Percentiles rank a stretch among this genome's conserved stretches.
Evolutionary conservation across 2,888 invertebrate species (phyloP).

Genomic region (Coelopa pilipes): DNA sequence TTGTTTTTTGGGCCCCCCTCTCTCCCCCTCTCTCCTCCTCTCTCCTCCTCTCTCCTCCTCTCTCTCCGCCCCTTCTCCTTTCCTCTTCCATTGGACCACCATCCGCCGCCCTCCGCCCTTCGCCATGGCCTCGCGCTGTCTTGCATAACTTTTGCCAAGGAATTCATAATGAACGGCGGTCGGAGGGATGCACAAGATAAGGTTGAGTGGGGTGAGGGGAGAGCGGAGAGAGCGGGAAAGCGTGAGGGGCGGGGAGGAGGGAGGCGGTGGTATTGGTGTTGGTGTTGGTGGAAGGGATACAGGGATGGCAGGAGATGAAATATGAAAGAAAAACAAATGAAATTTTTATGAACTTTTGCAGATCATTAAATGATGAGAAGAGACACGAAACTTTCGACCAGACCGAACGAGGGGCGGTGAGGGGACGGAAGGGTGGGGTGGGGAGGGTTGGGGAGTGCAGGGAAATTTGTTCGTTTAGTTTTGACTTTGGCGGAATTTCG

Average conservation of each 20-base stretch:
- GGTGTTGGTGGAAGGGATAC: background rate
- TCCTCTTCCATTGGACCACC: no score
- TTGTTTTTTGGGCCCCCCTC: background rate
- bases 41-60: background rate
- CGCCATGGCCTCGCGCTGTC: background rate
- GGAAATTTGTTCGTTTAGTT: constrained; percentile 25
- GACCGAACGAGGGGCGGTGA: background rate
- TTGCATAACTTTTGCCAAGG: constrained; percentile 28
- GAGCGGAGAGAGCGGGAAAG: background rate
- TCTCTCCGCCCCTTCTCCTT: background rate
- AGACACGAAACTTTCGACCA: background rate
- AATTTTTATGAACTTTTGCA: constrained; percentile 29
- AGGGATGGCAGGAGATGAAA: constrained; percentile 1
- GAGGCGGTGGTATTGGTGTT: no score
- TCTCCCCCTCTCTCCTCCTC: background rate
- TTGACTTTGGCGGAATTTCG: constrained; percentile 24
- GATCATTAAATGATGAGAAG: constrained; percentile 29
- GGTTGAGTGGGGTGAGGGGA: no score
- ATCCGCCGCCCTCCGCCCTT: background rate
- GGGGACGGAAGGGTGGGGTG: background rate
- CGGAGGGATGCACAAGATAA: no score
- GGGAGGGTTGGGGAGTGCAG: no score
- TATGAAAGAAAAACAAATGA: constrained; percentile 19
- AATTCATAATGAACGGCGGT: constrained; percentile 25
- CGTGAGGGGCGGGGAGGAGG: background rate